These are phyloP conservation scores for Ptiloglossa arizonensis DNA, from an alignment of 1,140 invertebrate species.

Conservation along the genomic window DNA sequence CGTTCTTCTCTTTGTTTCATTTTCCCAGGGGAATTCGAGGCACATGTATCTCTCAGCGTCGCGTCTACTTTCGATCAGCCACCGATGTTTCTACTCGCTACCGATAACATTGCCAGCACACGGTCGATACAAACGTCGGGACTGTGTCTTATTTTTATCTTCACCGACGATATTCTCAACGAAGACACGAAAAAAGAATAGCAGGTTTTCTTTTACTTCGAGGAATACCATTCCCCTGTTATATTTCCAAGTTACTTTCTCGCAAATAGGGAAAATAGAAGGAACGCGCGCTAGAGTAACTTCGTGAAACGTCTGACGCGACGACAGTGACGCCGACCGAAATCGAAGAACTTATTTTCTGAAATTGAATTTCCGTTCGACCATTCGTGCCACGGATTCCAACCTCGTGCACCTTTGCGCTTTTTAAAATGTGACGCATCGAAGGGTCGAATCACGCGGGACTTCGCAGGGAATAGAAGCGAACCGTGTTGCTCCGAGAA, in stretches of 20 bases:
- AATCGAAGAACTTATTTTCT: background rate
- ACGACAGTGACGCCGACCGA: background rate
- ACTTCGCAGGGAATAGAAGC: background rate
- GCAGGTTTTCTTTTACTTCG: too few relatives aligned
- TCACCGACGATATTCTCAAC: too few relatives aligned
- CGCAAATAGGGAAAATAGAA: too few relatives aligned
- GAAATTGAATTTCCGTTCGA: background rate
- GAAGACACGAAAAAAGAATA: too few relatives aligned
- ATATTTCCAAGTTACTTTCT: too few relatives aligned
- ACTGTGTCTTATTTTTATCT: too few relatives aligned
- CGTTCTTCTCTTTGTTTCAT: background rate
- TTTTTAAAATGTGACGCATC: conserved; percentile 22
- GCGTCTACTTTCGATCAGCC: too few relatives aligned
- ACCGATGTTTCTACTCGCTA: background rate
- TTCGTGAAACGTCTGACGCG: background rate
- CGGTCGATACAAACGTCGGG: too few relatives aligned
- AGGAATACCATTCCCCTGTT: too few relatives aligned
- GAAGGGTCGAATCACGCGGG: background rate
- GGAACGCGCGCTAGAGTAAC: too few relatives aligned
- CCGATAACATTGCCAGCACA: background rate
- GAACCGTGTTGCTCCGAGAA: background rate
- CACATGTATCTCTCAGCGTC: too few relatives aligned
- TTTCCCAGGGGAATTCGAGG: too few relatives aligned
- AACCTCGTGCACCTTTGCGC: background rate
- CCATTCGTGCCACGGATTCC: background rate